Base-by-base conservation (phyloP, 2,888 invertebrate species). In the Agrochola litura region DNA sequence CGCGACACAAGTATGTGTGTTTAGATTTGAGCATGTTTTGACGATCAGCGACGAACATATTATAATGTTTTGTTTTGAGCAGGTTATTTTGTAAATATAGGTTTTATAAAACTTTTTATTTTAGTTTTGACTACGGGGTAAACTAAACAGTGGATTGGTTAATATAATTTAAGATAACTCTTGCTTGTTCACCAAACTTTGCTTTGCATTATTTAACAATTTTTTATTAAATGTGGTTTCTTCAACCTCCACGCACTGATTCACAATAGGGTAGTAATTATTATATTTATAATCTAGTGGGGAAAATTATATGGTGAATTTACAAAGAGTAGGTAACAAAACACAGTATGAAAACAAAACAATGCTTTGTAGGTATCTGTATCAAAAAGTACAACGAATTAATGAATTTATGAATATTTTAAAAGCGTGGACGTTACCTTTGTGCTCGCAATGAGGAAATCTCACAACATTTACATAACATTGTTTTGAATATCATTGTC, bases 1-100 rank as follows among this genome's bases (percentile, higher is more conserved):
- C 80, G 64, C 70, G 82, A 80, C 88, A 85, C 79, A 70, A 86
- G 83, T 82, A 85, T 89, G 86, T 89, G 88, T 89, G 88, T 85
- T 84, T 76, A 78, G 72, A 61, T 85, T 66, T 63, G 70, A 73
- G 78, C 64, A 46, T 73, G 72, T 78, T 78, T 73, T 79, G 69
- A 76, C 86, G 79, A 79, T 82, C 78, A 63, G 22, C 54, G 25
- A 61, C 60, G 64, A 77, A 69, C 37, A 43, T 73, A 49, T 66
- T 85, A 64, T 76, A 54, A 41, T 67, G 46, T 64, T 76, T 70
- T 76, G 67, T 79, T 74, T 67, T 60, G 4, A 67, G 25, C 25
- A 61, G 14, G 46, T 63, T 81, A 49, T 75, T 73, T 66, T 30
- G 14, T 43, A 22, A 37, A 43, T 46, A 14, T 12, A 9, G 14